Percentiles rank a stretch among this genome's conserved stretches.
Conservation (phyloP, 1,140 invertebrate species). For the Drosophila navojoa region DNA sequence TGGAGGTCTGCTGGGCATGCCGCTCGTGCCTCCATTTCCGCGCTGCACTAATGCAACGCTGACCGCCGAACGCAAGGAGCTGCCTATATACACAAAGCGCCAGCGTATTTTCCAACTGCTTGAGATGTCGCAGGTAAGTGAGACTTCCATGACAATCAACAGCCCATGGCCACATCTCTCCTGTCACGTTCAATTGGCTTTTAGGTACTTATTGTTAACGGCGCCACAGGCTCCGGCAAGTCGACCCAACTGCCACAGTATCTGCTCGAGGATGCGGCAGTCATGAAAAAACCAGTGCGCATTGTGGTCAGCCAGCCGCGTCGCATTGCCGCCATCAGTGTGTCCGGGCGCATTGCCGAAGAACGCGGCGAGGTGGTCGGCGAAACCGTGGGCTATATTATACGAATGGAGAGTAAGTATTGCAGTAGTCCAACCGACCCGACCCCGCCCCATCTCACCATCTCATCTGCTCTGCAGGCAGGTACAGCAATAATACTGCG, state of each 20-base stretch:
- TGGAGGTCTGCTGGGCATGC: constrained; percentile 14
- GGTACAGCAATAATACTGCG: constrained; percentile 53
- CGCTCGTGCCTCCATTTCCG: constrained; percentile 28
- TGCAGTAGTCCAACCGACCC: too few species aligned
- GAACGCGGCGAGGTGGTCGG: constrained; percentile 95
- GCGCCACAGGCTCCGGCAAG: constrained; percentile 95
- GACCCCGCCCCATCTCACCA: too few species aligned
- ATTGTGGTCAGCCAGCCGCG: constrained; percentile 97
- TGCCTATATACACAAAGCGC: constrained; percentile 51
- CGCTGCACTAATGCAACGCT: constrained; percentile 18
- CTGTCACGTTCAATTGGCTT: not conserved
- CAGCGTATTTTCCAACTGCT: constrained; percentile 32
- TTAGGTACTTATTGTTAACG: constrained; percentile 87
- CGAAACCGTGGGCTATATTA: constrained; percentile 96
- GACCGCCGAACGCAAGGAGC: constrained; percentile 26
- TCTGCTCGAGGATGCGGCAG: constrained; percentile 91
- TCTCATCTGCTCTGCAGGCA: constrained; percentile 40
- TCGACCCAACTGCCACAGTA: constrained; percentile 96
- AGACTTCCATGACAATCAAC: not conserved
- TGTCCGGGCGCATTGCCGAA: constrained; percentile 91
- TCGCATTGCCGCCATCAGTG: constrained; percentile 94
- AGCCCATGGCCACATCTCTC: not conserved
- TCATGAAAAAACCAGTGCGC: constrained; percentile 88
- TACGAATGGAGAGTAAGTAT: constrained; percentile 89
- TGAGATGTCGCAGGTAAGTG: constrained; percentile 49